These are phyloP conservation scores for Prenolepis imparis DNA, from an alignment of 2,888 invertebrate species.

Conservation along the genomic window DNA sequence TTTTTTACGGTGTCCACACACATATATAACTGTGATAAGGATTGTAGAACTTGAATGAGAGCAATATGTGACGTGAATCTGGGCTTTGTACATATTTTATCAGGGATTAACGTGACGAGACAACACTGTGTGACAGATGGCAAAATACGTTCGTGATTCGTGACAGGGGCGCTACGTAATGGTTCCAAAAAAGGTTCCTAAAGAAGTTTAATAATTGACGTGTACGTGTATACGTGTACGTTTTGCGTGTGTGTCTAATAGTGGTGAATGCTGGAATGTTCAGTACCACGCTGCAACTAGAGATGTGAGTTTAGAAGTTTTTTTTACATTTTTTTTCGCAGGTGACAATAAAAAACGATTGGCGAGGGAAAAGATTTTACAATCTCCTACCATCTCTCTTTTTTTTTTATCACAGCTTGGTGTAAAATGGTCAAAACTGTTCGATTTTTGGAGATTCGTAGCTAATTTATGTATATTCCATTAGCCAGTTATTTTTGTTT, in stretches of 20 bases:
- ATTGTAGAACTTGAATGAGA: conserved; percentile 33
- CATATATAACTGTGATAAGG: conserved; percentile 57
- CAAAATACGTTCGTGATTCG: conserved; percentile 67
- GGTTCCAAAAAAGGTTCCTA: conserved; percentile 82
- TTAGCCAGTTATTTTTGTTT: neutral
- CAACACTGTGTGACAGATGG: conserved; percentile 63
- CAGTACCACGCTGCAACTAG: conserved; percentile 77
- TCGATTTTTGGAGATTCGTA: conserved; percentile 18
- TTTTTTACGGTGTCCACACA: conserved; percentile 53
- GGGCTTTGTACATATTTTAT: conserved; percentile 38
- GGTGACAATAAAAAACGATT: conserved; percentile 12
- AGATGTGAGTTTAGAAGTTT: conserved; percentile 70
- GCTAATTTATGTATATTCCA: conserved; percentile 7
- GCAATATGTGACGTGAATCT: conserved; percentile 28
- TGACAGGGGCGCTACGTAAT: conserved; percentile 84
- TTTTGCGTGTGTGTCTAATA: neutral
- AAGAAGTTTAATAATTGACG: conserved; percentile 58
- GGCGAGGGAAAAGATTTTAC: neutral
- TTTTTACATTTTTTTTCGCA: neutral
- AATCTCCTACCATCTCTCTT: conserved; percentile 1
- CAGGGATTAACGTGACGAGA: conserved; percentile 48
- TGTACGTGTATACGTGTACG: conserved; percentile 35
- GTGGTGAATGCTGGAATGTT: conserved; percentile 63
- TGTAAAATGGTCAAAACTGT: neutral
- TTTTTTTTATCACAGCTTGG: conserved; percentile 19